Conservation (phyloP, 2,888 invertebrate species). For the Listrodromus nycthemerus region DNA sequence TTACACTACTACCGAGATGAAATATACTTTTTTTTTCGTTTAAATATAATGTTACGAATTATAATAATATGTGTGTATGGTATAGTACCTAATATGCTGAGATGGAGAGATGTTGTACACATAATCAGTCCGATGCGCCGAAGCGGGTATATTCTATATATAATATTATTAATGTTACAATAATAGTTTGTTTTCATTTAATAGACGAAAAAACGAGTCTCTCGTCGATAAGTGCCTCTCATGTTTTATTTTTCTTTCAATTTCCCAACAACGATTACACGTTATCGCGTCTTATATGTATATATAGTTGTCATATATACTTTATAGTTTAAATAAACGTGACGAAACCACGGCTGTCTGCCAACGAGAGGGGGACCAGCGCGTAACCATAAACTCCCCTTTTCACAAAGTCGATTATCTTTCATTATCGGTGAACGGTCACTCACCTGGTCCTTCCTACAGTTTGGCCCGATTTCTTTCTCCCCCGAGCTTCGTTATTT, state of each 20-base stretch:
- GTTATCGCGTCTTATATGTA: constrained; percentile 17
- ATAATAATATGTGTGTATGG: constrained; percentile 47
- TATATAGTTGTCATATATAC: constrained; percentile 28
- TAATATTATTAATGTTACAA: constrained; percentile 33
- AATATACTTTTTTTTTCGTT: constrained; percentile 42
- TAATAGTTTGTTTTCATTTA: constrained; percentile 13
- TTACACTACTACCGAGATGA: constrained; percentile 29
- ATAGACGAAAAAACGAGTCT: constrained; percentile 5
- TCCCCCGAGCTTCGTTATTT: background rate
- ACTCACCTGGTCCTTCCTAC: constrained; percentile 11
- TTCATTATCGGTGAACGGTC: constrained; percentile 16
- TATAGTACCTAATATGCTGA: constrained; percentile 50
- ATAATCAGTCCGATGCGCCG: constrained; percentile 66
- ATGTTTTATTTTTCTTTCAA: background rate
- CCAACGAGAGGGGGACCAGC: background rate
- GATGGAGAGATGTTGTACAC: constrained; percentile 63
- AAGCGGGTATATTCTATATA: constrained; percentile 45
- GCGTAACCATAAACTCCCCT: background rate
- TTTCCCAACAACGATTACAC: constrained; percentile 12
- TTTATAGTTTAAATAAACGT: constrained; percentile 36
- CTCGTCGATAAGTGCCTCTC: background rate
- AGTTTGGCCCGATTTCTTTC: constrained; percentile 18
- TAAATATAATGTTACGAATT: constrained; percentile 41
- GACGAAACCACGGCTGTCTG: constrained; percentile 24
- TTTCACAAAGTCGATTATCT: constrained; percentile 16